These are phyloP conservation scores for Frankliniella intonsa DNA, from an alignment of 2,888 invertebrate species.

Conservation along the genomic window DNA sequence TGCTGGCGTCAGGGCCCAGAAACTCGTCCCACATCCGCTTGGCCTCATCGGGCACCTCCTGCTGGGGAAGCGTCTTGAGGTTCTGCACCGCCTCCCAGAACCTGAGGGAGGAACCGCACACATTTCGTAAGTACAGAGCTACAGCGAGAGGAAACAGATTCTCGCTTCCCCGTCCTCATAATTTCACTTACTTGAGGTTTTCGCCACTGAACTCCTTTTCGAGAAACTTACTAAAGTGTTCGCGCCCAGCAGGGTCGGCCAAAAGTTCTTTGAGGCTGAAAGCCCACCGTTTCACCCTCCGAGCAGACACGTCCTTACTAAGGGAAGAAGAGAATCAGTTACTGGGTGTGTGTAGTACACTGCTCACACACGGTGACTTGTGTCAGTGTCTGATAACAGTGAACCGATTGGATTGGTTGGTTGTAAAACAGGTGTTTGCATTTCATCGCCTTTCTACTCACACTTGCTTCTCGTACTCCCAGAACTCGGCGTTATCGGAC, in stretches of 20 bases:
- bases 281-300: constrained; percentile 94
- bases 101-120: constrained; percentile 49
- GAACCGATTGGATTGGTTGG: no score
- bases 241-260: constrained; percentile 89
- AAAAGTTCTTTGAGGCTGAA: constrained; percentile 93
- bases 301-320: constrained; percentile 86
- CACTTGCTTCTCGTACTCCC: constrained; percentile 94
- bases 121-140: not conserved
- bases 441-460: constrained; percentile 46
- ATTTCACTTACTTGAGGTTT: constrained; percentile 78
- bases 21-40: constrained; percentile 90
- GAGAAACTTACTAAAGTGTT: constrained; percentile 92
- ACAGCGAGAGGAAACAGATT: no score
- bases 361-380: no score
- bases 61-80: constrained; percentile 80
- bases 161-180: no score
- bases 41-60: constrained; percentile 75
- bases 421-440: no score
- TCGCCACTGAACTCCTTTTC: constrained; percentile 98
- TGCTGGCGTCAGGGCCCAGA: constrained; percentile 87
- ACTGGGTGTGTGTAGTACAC: no score
- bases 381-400: no score
- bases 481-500: constrained; percentile 89
- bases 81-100: constrained; percentile 96
- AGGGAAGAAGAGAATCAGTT: constrained; percentile 28